Evolutionary conservation across 1,140 invertebrate species (phyloP).

Genomic region (Papilio machaon): DNA sequence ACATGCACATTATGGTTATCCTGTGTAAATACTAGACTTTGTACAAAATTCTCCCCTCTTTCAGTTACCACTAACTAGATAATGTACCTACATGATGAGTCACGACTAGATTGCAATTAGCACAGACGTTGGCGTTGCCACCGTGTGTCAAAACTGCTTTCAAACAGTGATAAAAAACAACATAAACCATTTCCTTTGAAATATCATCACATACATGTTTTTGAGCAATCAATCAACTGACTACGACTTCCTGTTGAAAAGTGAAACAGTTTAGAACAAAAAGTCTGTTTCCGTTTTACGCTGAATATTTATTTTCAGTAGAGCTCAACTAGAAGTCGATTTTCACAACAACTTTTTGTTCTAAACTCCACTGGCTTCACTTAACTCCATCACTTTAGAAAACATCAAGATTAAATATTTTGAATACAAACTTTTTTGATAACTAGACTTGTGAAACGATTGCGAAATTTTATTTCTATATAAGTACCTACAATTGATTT

Average conservation of each 20-base stretch:
- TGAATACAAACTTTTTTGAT: too few species aligned
- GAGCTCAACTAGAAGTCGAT: not conserved
- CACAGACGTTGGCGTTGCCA: not conserved
- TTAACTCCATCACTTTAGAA: too few species aligned
- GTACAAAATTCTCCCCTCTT: too few species aligned
- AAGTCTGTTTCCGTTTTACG: conserved; percentile 7
- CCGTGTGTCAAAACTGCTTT: not conserved
- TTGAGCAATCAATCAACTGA: conserved; percentile 5
- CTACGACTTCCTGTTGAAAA: not conserved
- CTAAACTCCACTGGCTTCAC: too few species aligned
- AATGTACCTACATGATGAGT: not conserved
- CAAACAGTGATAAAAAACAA: not conserved
- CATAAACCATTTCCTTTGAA: not conserved
- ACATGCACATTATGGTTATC: not conserved
- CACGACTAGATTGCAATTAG: not conserved
- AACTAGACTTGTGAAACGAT: too few species aligned
- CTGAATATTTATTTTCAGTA: not conserved
- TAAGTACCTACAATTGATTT: too few species aligned
- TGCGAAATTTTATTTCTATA: too few species aligned
- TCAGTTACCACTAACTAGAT: not conserved
- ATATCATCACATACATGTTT: not conserved
- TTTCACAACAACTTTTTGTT: not conserved
- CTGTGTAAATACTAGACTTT: too few species aligned
- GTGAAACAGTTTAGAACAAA: not conserved
- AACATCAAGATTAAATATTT: too few species aligned